Base-by-base conservation (phyloP, 2,888 invertebrate species). In the Ephialtes manifestator region DNA sequence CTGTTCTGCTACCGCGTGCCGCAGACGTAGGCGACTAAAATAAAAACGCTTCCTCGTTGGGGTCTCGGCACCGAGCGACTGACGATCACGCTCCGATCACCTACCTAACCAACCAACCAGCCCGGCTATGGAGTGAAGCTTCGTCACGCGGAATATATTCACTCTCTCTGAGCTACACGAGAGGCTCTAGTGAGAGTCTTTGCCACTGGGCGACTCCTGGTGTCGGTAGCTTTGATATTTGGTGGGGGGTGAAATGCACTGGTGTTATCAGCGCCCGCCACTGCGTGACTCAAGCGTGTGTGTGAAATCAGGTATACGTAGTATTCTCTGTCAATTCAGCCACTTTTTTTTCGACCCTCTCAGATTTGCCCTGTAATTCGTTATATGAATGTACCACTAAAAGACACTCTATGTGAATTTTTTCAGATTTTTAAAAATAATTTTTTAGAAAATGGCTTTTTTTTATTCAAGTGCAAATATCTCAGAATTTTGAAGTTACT, bases 21-120 rank as follows among this genome's bases (percentile, higher is more conserved):
- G 58, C 74, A 60, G 11, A 60, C 60, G 74, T 63, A 48, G 48
- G 31, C 74, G 60, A 75, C 74, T 53, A 78, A 53, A 60, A 76
- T 74, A 80, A 77, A 83, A 74, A 72, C 65, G 46, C 46, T 72
- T 67, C 55, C 74, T 60, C 31, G 58, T 55, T 71, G 77, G 68
- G 71, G 65, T 71, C 60, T 67, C 78, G 39, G n/a, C 71, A 20
- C 72, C 35, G 81, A 72, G 77, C 48, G 77, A 76, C 76, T 76
- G 76, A 55, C 24, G 53, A 76, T 55, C 39, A 11, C 35, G 35
- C 39, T 55, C 15, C 20, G 4, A 31, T 31, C 43, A 60, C 74
- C 74, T n/a, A 58, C 15, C 13, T n/a, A 20, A 35, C 31, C 71
- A 13, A 58, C 55, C 72, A n/a, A 51, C 24, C 24, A 24, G n/a